Base-by-base conservation (phyloP, 2,797 vertebrate species). In the Nannoperca obscura region DNA sequence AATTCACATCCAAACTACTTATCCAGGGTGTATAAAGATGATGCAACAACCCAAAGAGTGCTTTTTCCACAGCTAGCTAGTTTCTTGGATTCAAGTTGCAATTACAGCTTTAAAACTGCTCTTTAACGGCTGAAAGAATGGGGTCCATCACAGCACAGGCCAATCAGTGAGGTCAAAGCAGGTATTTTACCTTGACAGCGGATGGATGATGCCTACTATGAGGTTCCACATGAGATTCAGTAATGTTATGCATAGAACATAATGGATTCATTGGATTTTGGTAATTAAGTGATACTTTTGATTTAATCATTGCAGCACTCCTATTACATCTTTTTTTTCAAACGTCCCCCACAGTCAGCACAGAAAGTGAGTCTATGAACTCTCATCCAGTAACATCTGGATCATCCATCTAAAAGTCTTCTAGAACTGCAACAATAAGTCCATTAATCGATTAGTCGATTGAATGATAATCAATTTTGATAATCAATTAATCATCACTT, bases 61-160 rank as follows among this genome's bases (percentile, higher is more conserved):
- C 17, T 74, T 50, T 22, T 17, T 32, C 22, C 22, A 34, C 32
- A 38, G 22, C 22, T 11, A 27, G 42, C 11, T 55, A 14, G 42
- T 27, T 20, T 19, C 36, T 34, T 11, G 34, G n/a, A n/a, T 12
- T 54, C 38, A 36, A 36, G 42, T 93, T 94, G 47, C 93, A 93
- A 80, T 88, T 95, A 94, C 93, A 94, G 96, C 14, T n/a, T 65
- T 36, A 27, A 27, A 52, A 24, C 22, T 44, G 38, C 20, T 30
- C 20, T 32, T 32, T 32, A 57, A 47, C 20, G 19, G 42, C 2
- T 65, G 53, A 47, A 7, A 24, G 40, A 3, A 0, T 17, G 53
- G 40, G 42, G 19, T 42, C 50, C 42, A 27, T 3, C 15, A 8
- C 34, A 36, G 34, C 68, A 49, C 54, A 60, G 0, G 27, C 63